These are phyloP conservation scores for Darevskia mixta DNA, from an alignment of 2,797 vertebrate genomes.

Conservation along the genomic window DNA sequence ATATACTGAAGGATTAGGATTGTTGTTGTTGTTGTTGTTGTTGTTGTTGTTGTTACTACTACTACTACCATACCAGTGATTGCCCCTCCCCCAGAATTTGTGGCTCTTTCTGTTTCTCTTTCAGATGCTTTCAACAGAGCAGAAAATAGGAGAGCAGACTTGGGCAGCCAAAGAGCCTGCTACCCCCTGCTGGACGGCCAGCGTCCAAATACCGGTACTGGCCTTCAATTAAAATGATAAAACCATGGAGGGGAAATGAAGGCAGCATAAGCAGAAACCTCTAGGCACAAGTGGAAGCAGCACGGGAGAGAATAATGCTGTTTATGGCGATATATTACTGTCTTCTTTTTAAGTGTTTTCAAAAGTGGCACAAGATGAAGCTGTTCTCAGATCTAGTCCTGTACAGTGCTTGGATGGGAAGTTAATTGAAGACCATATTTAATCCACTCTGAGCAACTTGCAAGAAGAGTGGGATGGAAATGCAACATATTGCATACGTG, in stretches of 20 bases:
- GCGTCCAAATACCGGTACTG: not conserved
- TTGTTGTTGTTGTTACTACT: too few relatives aligned
- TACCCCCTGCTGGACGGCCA: slow-evolving; percentile 29
- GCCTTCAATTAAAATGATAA: not conserved
- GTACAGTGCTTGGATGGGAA: not conserved
- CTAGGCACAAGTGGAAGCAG: not conserved
- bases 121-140: not conserved
- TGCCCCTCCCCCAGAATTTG: not conserved
- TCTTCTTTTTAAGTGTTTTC: not conserved
- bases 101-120: slow-evolving; percentile 31
- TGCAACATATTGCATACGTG: not conserved
- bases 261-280: not conserved
- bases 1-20: too few relatives aligned
- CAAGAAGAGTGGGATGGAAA: not conserved
- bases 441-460: not conserved
- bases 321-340: not conserved
- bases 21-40: too few relatives aligned
- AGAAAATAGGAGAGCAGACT: not conserved
- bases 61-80: not conserved
- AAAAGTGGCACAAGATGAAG: not conserved
- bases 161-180: slow-evolving; percentile 5
- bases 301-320: not conserved
- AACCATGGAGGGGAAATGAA: not conserved
- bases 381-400: not conserved
- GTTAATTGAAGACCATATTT: not conserved